A percentile compares a stretch with the other conserved stretches of the same genome.
Evolutionary conservation across 2,113 vertebrate species (phyloP).

Genomic region (Illadopsis cleaveri): DNA sequence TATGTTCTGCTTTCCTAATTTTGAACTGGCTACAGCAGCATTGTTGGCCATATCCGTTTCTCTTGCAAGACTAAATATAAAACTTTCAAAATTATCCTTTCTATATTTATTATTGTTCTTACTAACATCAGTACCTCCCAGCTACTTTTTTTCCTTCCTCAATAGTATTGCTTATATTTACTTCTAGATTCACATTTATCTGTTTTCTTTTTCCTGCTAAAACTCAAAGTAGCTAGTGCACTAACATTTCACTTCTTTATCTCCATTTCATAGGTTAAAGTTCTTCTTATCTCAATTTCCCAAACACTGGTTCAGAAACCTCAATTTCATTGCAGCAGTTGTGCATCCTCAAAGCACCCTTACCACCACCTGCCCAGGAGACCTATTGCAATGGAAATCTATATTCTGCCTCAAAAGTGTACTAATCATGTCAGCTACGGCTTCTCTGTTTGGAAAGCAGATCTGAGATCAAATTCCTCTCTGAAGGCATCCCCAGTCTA

Average conservation of each 20-base stretch:
- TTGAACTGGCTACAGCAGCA: neutral
- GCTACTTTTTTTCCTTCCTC: neutral
- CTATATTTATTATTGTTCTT: neutral
- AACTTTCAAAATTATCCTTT: neutral
- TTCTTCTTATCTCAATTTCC: neutral
- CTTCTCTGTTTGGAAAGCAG: neutral
- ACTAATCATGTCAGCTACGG: neutral
- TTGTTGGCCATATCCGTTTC: neutral
- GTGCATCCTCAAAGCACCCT: neutral
- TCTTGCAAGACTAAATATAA: neutral
- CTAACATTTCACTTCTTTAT: neutral
- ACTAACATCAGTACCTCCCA: neutral
- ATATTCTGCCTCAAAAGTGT: neutral
- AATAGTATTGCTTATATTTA: neutral
- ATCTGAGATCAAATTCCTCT: neutral
- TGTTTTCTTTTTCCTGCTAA: neutral
- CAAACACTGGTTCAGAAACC: neutral
- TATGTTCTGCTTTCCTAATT: neutral
- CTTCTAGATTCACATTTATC: neutral
- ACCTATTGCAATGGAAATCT: neutral
- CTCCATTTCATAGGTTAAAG: neutral
- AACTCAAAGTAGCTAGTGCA: neutral
- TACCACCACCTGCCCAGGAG: neutral
- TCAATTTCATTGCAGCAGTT: neutral
- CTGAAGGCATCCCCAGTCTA: neutral